These are phyloP conservation scores for Trematomus bernacchii DNA, from an alignment of 2,797 vertebrate genomes.

Conservation along the genomic window DNA sequence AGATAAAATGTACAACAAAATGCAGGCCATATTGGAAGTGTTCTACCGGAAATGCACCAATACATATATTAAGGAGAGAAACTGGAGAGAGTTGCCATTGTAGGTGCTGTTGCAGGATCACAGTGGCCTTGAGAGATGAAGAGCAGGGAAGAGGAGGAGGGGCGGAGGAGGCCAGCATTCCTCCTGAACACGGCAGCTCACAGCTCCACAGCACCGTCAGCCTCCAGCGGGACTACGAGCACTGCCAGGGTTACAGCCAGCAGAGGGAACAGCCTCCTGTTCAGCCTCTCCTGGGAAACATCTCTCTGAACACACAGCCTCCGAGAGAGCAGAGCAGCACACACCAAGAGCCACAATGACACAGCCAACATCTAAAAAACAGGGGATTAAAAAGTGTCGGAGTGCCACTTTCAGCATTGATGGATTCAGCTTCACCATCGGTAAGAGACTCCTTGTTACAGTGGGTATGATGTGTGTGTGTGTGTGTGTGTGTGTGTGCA, in stretches of 20 bases:
- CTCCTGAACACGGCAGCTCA: conserved; percentile 18
- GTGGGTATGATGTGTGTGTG: not conserved
- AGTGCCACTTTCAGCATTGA: conserved; percentile 96
- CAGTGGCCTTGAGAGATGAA: conserved; percentile 47
- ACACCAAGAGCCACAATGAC: conserved; percentile 79
- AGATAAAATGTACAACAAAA: too few relatives aligned
- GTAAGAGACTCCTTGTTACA: conserved; percentile 80
- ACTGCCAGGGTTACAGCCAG: conserved; percentile 54
- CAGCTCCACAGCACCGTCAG: conserved; percentile 22
- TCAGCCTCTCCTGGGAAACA: conserved; percentile 46
- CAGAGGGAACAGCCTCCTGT: conserved; percentile 17
- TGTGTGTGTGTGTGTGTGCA: not conserved
- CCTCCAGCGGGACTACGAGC: conserved; percentile 28
- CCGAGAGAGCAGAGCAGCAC: conserved; percentile 26
- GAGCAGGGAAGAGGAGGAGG: conserved; percentile 13
- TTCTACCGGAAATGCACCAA: too few relatives aligned
- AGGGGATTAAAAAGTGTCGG: conserved; percentile 94
- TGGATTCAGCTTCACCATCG: conserved; percentile 96
- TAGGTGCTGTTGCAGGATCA: conserved; percentile 26
- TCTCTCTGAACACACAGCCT: not conserved
- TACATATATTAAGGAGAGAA: not conserved
- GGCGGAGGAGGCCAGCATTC: conserved; percentile 6
- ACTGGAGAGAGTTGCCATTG: conserved; percentile 23
- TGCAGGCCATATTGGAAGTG: too few relatives aligned
- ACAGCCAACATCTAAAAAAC: conserved; percentile 87